These are phyloP conservation scores for Thysanoteuthis rhombus DNA, from an alignment of 2,888 invertebrate species.

Conservation along the genomic window DNA sequence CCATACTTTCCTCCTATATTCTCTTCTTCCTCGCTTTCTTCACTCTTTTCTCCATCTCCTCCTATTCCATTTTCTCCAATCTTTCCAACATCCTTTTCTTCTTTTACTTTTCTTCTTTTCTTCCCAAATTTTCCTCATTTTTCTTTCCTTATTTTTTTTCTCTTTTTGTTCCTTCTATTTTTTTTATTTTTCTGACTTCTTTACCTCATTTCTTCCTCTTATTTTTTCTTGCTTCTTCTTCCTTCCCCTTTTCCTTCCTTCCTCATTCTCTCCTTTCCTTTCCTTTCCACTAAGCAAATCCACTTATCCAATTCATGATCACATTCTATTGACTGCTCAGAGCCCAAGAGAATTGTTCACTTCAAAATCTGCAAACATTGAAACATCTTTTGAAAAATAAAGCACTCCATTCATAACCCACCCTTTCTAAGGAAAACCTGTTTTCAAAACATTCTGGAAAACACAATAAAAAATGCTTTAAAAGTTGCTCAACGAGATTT, in stretches of 20 bases:
- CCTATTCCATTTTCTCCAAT: no score
- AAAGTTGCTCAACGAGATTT: background rate
- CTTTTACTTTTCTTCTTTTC: background rate
- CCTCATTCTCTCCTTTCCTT: background rate
- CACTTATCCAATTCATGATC: background rate
- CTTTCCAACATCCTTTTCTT: no score
- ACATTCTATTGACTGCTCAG: background rate
- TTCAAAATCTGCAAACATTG: background rate
- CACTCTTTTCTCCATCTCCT: background rate
- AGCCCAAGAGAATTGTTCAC: background rate
- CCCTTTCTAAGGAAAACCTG: background rate
- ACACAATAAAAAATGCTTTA: background rate
- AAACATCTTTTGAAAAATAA: background rate
- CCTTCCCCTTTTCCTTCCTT: background rate
- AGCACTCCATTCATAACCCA: background rate
- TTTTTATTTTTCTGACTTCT: background rate
- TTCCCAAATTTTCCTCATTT: background rate
- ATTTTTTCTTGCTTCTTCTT: background rate
- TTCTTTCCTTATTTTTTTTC: background rate
- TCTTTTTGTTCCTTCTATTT: background rate
- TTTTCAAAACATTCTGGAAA: background rate
- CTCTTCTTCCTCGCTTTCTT: background rate
- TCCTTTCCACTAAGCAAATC: background rate
- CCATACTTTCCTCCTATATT: background rate
- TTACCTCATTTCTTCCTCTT: background rate